Evolutionary conservation across 2,113 vertebrate species (phyloP).

Genomic region (Sander lucioperca): DNA sequence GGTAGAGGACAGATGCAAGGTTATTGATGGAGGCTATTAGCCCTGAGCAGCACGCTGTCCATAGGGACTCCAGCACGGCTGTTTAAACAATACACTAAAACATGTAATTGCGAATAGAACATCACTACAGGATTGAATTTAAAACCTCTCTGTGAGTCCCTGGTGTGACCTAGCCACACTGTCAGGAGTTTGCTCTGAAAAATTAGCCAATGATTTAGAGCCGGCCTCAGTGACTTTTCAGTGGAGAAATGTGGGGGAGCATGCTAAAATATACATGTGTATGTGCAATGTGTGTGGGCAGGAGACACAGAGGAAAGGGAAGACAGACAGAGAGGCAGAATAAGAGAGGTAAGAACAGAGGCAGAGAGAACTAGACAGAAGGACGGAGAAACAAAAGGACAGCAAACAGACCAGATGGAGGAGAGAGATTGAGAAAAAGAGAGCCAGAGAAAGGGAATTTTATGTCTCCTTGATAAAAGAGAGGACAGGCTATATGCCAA

Average conservation of each 20-base stretch:
- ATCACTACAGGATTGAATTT: constrained; percentile 65
- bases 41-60: constrained; percentile 72
- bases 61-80: constrained; percentile 70
- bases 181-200: constrained; percentile 65
- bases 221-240: constrained; percentile 59
- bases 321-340: neutral
- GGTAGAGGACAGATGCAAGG: constrained; percentile 78
- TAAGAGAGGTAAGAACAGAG: constrained; percentile 10
- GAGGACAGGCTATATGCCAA: constrained; percentile 28
- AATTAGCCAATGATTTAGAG: constrained; percentile 69
- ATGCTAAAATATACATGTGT: constrained; percentile 32
- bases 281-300: constrained; percentile 11
- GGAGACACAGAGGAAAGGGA: constrained; percentile 14
- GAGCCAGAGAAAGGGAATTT: constrained; percentile 26
- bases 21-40: constrained; percentile 85
- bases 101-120: constrained; percentile 75
- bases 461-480: constrained; percentile 47
- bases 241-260: constrained; percentile 34
- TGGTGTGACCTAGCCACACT: constrained; percentile 57
- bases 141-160: constrained; percentile 61
- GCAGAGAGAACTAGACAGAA: neutral
- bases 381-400: constrained; percentile 7
- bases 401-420: constrained; percentile 23
- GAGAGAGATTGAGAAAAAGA: constrained; percentile 15
- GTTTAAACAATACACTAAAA: constrained; percentile 80